Conservation (phyloP, 2,888 invertebrate species). For the Synergus gifuensis region DNA sequence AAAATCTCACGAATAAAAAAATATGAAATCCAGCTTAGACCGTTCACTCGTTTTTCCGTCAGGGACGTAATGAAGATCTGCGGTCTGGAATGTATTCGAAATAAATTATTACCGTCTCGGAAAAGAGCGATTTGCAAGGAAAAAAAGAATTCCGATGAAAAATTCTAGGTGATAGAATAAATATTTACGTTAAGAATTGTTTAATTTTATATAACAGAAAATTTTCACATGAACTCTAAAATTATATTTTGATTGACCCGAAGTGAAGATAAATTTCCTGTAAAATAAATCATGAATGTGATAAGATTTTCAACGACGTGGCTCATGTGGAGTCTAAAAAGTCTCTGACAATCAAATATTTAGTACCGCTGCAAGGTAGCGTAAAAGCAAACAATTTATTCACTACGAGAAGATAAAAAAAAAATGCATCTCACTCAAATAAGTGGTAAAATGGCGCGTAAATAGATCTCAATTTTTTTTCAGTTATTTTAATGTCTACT, state of each 20-base stretch:
- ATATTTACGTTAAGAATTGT: neutral
- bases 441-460: neutral
- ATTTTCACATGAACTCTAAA: neutral
- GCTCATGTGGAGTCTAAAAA: neutral
- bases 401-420: neutral
- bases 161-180: neutral
- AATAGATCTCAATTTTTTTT: neutral
- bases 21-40: neutral
- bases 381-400: neutral
- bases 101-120: conserved; percentile 20
- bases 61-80: conserved; percentile 13
- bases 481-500: neutral
- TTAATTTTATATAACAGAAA: neutral
- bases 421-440: neutral
- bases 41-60: conserved; percentile 7
- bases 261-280: neutral
- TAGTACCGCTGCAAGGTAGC: neutral
- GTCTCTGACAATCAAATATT: neutral
- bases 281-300: neutral
- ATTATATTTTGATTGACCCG: neutral
- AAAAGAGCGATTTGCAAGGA: neutral
- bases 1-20: neutral
- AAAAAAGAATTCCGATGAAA: neutral
- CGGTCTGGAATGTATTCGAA: neutral
- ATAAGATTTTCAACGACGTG: neutral